Base-by-base conservation (phyloP, 2,888 invertebrate species). In the Drosophila basisetae region DNA sequence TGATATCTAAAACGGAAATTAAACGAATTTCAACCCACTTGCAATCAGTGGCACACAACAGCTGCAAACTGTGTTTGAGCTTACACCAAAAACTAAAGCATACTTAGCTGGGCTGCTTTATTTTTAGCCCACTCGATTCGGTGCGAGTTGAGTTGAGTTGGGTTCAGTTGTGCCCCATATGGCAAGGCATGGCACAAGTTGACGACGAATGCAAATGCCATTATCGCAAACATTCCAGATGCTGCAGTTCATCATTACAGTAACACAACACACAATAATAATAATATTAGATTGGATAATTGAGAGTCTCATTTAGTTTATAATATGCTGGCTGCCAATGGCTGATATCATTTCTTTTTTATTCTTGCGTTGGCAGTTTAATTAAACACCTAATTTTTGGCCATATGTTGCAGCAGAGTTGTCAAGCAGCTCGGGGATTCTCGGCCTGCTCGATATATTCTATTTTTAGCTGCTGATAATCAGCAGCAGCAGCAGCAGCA, bases 391-490 rank as follows among this genome's bases (percentile, higher is more conserved):
- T 52, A 54, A 65, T 75, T 47, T 61, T 61, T 49, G 63, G 56
- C 68, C 78, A 78, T 80, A 78, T 78, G 78, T 62, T 69, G 33
- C 35, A 22, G n/a, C 47, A 60, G 37, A 66, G 58, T 68, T 78
- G 78, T 64, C 67, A 77, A 61, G 54, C 62, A 50, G 67, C 41
- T 56, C 30, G 25, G 49, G 56, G 61, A 62, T 58, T 59, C 68
- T 65, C 30, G 52, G 33, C 41, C 25, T 33, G 43, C 4, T 28
- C 62, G 28, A n/a, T 13, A 4, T 55, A 7, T 53, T 69, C 84
- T 84, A 84, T 89, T 68, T 83, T 68, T 89, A 81, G 84, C 52
- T 58, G 56, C 71, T 84, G 82, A 69, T 80, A 75, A 85, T 70
- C 47, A 74, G 43, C 68, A 82, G 55, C 59, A 68, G 50, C 43